Evolutionary conservation across 2,888 invertebrate genomes (phyloP), one percentile per base, ranked within the genome.

Genomic region (Leucoma salicis): DNA sequence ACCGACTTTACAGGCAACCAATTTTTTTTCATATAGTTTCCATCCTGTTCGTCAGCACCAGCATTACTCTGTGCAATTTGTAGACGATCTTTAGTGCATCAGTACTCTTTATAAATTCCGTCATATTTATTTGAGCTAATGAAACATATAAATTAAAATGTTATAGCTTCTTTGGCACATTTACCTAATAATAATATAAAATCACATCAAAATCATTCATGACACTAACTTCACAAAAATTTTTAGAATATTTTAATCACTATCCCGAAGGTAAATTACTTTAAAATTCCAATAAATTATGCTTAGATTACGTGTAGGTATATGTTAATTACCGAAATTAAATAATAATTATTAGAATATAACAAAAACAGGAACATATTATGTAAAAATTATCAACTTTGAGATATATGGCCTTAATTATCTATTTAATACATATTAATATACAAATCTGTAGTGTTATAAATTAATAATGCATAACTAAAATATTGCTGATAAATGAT

Each of bases 101-200:
- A n/a, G n/a, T n/a, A n/a, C n/a, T n/a, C n/a, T n/a, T n/a, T n/a
- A n/a, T n/a, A n/a, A n/a, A n/a, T n/a, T n/a, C n/a, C n/a, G n/a
- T n/a, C n/a, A n/a, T n/a, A n/a, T n/a, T n/a, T n/a, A n/a, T n/a
- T n/a, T n/a, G n/a, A n/a, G n/a, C n/a, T n/a, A n/a, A n/a, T n/a
- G n/a, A n/a, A n/a, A n/a, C n/a, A n/a, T n/a, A n/a, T n/a, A n/a
- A n/a, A n/a, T n/a, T n/a, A n/a, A n/a, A n/a, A n/a, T 74, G 48
- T 67, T 71, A 67, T 66, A 74, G 73, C 74, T 73, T 75, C 76
- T 72, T 42, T 44, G 45, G 49, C 46, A 53, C 49, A 50, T 46
- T 32, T 48, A 36, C n/a, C n/a, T n/a, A 43, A 53, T 46, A 34
- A 32, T 49, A 42, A 46, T 40, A 34, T 46, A 45, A 37, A 32